These are phyloP conservation scores for Ranitomeya variabilis DNA, from an alignment of 2,113 vertebrate genomes.

Conservation along the genomic window DNA sequence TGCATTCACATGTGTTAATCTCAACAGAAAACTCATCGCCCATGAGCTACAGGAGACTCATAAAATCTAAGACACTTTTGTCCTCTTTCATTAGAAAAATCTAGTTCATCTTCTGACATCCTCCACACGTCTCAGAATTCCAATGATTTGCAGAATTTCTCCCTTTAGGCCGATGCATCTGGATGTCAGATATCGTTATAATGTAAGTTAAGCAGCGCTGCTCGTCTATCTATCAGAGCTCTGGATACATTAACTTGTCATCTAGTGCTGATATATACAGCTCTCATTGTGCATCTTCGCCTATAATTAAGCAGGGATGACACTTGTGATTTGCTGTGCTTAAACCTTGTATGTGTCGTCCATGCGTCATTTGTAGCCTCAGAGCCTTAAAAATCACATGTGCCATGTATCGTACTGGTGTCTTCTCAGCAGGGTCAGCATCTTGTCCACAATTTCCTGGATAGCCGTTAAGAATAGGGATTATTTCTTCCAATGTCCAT, in stretches of 20 bases:
- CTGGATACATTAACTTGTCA: not conserved
- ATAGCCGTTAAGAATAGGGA: too few species aligned
- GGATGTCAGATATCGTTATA: constrained; percentile 28
- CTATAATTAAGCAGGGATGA: not conserved
- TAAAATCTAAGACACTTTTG: not conserved
- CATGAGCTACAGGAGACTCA: not conserved
- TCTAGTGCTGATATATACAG: not conserved
- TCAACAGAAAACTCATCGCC: not conserved
- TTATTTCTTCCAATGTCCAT: too few species aligned
- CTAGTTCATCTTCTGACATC: constrained; percentile 4
- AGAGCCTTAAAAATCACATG: too few species aligned
- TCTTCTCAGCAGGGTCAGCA: too few species aligned
- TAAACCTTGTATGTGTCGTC: not conserved
- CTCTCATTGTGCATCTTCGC: not conserved
- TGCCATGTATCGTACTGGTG: too few species aligned
- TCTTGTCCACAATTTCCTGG: too few species aligned
- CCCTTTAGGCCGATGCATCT: not conserved
- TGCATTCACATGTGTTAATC: not conserved
- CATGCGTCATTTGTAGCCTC: not conserved
- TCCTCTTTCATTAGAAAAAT: not conserved
- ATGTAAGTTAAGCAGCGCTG: not conserved
- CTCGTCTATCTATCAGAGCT: not conserved
- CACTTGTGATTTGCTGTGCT: not conserved
- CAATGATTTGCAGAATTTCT: constrained; percentile 27
- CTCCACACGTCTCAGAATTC: not conserved